Conservation (phyloP, 2,113 vertebrate genomes). For the Malurus cyaneus region DNA sequence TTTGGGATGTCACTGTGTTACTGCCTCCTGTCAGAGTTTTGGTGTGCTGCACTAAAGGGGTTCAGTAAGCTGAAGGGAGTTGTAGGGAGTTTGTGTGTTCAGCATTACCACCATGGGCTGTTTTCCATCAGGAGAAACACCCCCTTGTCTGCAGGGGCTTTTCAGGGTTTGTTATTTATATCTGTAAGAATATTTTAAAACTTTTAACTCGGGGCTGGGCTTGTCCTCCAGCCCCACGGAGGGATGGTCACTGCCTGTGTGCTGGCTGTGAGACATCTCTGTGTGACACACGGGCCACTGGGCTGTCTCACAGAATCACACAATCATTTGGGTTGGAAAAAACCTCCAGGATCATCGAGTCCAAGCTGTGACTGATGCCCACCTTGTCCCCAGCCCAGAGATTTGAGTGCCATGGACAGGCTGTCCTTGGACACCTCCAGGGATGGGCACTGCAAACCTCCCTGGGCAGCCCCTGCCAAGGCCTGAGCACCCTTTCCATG, state of each 20-base stretch:
- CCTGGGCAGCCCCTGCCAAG: neutral
- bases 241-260: neutral
- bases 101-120: rapidly evolving
- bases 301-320: too few relatives aligned
- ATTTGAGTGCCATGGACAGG: rapidly evolving
- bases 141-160: neutral
- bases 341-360: rapidly evolving
- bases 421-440: neutral
- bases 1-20: rapidly evolving
- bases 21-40: rapidly evolving
- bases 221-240: rapidly evolving
- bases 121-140: neutral
- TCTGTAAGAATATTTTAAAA: neutral
- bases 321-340: neutral
- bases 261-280: rapidly evolving
- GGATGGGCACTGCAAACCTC: neutral
- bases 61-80: neutral
- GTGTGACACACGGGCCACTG: rapidly evolving
- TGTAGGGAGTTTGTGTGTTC: too few relatives aligned
- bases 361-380: neutral
- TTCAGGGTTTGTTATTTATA: neutral
- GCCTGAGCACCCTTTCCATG: neutral
- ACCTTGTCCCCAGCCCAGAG: neutral
- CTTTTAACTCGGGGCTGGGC: neutral
- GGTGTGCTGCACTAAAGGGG: neutral